Conservation (phyloP, 2,797 vertebrate genomes). For the Xiphorhynchus erythropygius region DNA sequence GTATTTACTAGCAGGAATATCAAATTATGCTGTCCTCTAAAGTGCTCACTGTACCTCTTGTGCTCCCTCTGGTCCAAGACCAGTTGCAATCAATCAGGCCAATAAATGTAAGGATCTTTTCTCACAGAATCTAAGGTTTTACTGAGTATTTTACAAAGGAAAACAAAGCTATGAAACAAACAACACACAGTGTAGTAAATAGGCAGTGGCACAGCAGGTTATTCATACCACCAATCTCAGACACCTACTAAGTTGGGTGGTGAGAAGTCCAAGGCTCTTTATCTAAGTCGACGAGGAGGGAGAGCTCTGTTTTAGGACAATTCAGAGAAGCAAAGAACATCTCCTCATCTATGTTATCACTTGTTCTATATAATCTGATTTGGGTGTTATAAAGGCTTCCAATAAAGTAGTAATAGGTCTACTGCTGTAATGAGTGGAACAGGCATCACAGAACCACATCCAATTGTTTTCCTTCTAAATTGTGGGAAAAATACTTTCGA, state of each 20-base stretch:
- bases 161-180: constrained; percentile 4
- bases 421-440: background rate
- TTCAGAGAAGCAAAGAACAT: background rate
- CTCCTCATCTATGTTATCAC: background rate
- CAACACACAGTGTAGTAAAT: background rate
- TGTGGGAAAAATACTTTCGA: background rate
- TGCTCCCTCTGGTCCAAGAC: background rate
- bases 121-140: background rate
- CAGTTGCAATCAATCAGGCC: background rate
- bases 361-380: background rate
- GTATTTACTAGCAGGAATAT: constrained; percentile 23
- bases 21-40: background rate
- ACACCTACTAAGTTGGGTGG: background rate
- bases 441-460: background rate
- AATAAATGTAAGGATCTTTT: background rate
- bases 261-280: background rate
- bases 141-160: background rate
- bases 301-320: background rate
- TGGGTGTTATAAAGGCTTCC: background rate
- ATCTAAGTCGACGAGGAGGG: background rate
- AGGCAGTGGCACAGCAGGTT: background rate
- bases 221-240: background rate
- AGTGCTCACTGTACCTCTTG: background rate
- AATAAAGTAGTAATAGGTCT: background rate
- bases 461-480: background rate